Evolutionary conservation across 2,888 invertebrate species (phyloP).

Genomic region (Lepas anatifera): DNA sequence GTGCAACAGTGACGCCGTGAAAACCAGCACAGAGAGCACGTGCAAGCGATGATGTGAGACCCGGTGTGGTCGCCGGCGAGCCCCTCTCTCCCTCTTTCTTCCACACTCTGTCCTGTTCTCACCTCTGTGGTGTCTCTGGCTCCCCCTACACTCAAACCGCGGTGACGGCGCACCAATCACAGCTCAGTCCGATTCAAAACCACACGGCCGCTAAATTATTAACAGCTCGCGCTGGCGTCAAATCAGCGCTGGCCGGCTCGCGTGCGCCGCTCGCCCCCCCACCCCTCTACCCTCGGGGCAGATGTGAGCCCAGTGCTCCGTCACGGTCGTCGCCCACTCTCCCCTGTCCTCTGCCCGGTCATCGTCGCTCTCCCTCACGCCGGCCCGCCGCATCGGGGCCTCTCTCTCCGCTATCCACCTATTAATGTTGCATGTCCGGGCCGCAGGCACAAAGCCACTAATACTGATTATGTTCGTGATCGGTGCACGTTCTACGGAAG

Average conservation of each 20-base stretch:
- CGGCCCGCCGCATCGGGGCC: background rate
- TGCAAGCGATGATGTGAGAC: too few relatives aligned
- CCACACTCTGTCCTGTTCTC: too few relatives aligned
- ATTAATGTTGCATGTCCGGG: background rate
- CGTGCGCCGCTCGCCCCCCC: background rate
- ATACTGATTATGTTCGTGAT: too few relatives aligned
- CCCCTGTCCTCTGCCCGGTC: too few relatives aligned
- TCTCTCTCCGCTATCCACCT: background rate
- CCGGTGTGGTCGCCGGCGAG: too few relatives aligned
- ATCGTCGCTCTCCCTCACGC: too few relatives aligned
- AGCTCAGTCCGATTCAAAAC: background rate
- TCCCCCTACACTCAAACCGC: background rate
- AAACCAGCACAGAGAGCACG: too few relatives aligned
- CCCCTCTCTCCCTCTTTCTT: too few relatives aligned
- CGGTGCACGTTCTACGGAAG: too few relatives aligned
- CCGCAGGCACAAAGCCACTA: background rate
- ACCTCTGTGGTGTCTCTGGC: background rate
- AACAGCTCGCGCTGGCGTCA: background rate
- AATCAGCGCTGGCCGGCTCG: background rate
- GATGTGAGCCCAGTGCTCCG: background rate
- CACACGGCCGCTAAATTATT: background rate
- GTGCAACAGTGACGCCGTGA: too few relatives aligned
- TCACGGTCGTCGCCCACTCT: background rate
- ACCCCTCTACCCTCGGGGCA: too few relatives aligned
- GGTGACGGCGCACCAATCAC: background rate